Evolutionary conservation across 1,140 invertebrate species (phyloP).

Genomic region (Parasteatoda tepidariorum): DNA sequence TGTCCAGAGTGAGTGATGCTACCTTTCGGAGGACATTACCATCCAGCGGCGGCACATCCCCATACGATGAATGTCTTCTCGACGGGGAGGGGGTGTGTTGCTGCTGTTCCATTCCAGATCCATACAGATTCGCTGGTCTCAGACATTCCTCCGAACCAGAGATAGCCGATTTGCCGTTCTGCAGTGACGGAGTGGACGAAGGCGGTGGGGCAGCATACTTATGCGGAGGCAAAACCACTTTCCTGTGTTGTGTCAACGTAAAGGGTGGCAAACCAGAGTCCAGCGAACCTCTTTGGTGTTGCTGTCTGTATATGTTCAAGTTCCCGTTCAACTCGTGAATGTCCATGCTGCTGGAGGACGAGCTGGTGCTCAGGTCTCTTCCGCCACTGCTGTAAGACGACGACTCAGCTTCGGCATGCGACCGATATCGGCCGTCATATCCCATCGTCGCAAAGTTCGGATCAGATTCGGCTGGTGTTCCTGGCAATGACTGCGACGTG

Average conservation of each 20-base stretch:
- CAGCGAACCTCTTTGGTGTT: neutral
- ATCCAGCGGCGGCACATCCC: conserved; percentile 70
- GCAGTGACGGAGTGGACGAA: neutral
- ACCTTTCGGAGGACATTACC: conserved; percentile 83
- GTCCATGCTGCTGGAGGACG: conserved; percentile 9
- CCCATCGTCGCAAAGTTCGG: conserved; percentile 22
- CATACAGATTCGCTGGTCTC: conserved; percentile 38
- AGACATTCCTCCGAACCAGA: conserved; percentile 52
- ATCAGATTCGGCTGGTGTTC: conserved; percentile 13
- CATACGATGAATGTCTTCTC: conserved; percentile 70
- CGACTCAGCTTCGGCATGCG: conserved; percentile 7
- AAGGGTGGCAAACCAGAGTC: conserved; percentile 32
- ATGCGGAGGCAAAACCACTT: conserved; percentile 59
- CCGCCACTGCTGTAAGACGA: conserved; percentile 39
- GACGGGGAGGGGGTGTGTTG: neutral
- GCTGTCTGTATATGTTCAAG: neutral
- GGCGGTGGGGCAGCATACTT: conserved; percentile 34
- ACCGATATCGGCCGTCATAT: conserved; percentile 29
- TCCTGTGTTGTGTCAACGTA: conserved; percentile 56
- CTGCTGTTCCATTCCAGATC: neutral
- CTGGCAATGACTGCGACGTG: conserved; percentile 29
- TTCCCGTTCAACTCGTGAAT: conserved; percentile 6
- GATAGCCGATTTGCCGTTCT: conserved; percentile 35
- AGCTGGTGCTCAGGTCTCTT: conserved; percentile 27
- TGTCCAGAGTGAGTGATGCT: conserved; percentile 82